Percentiles rank a stretch among this genome's conserved stretches.
These are phyloP conservation scores for Ailuropoda melanoleuca DNA, from an alignment of 2,113 vertebrate species.

Conservation along the genomic window DNA sequence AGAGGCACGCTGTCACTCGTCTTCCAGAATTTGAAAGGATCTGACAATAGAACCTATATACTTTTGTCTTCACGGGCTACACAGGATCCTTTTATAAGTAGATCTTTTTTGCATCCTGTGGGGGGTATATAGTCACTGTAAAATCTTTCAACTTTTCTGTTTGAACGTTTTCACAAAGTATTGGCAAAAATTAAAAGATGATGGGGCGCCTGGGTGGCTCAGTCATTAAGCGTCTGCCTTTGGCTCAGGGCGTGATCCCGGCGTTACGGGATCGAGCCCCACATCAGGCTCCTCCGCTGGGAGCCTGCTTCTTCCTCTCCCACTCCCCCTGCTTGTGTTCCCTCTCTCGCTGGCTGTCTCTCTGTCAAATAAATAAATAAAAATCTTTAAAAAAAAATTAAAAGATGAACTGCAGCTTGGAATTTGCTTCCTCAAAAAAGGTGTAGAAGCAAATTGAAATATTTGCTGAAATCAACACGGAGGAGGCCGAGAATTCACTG, in stretches of 20 bases:
- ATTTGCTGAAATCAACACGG: constrained; percentile 3
- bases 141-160: not conserved
- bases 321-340: too few species aligned
- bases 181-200: constrained; percentile 76
- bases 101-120: constrained; percentile 71
- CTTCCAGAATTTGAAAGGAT: constrained; percentile 70
- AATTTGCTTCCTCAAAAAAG: constrained; percentile 52
- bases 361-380: too few species aligned
- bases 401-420: constrained; percentile 56
- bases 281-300: too few species aligned
- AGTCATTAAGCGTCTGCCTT: too few species aligned
- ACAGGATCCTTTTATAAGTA: constrained; percentile 79
- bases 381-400: constrained; percentile 56
- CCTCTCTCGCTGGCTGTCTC: too few species aligned
- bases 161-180: constrained; percentile 32
- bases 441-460: constrained; percentile 18
- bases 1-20: constrained; percentile 65
- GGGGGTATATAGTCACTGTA: not conserved
- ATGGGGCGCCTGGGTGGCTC: not conserved
- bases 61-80: constrained; percentile 75
- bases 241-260: too few species aligned
- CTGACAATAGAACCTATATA: constrained; percentile 64
- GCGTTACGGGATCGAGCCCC: too few species aligned
- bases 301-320: too few species aligned
- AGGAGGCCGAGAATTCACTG: constrained; percentile 8